Evolutionary conservation across 2,888 invertebrate genomes (phyloP), one percentile per base, ranked within the genome.

Genomic region (Amphipoea lucens): DNA sequence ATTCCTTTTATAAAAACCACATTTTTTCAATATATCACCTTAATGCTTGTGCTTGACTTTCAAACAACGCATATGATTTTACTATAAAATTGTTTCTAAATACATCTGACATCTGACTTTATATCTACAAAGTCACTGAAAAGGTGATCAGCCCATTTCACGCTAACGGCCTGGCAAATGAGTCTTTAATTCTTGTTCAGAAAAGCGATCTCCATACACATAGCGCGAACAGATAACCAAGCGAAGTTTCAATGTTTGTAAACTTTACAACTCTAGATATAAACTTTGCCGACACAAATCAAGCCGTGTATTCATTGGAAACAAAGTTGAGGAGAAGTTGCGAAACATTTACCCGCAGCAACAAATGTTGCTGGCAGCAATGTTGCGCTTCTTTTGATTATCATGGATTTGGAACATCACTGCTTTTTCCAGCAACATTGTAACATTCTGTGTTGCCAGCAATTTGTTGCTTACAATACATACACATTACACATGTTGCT

Each of bases 251-350:
- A 65, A 74, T 78, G 67, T 78, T 86, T 75, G 7, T 78, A 72
- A 84, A 75, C 72, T 84, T 82, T n/a, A 51, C 57, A 74, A 77
- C 78, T 77, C 12, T 23, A 65, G 81, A 81, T 83, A 70, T 9
- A 54, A 77, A 82, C 62, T 83, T 67, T 0, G 36, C 36, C 51
- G 23, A 74, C n/a, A 62, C 62, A 42, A 82, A 78, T 71, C 74
- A 65, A 63, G 48, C 36, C 11, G 29, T 17, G 20, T 74, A 14
- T 65, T 48, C 40, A 57, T 23, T 82, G 12, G 48, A n/a, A 17
- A 48, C 5, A 65, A 65, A 65, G 45, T 42, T 76, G 14, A 29
- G 20, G 6, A 72, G 20, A 9, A 23, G 54, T 69, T 57, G 72
- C 14, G 5, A 4, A 29, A 74, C n/a, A 51, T n/a, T 29, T 42